Base-by-base conservation (phyloP, 1,140 invertebrate species). In the Caenorhabditis briggsae region DNA sequence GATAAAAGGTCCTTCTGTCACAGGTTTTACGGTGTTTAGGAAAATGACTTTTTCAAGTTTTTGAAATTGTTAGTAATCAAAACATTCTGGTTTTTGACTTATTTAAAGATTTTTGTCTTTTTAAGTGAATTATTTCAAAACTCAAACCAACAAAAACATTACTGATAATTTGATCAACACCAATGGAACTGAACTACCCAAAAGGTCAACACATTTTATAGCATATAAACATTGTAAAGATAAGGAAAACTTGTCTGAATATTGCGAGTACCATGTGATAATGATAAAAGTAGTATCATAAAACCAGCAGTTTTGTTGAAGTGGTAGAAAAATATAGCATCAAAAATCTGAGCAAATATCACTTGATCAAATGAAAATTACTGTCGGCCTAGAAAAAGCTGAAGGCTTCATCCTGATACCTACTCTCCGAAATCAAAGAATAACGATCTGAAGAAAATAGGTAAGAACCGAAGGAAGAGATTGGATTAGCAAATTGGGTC, bases 401-500 rank as follows among this genome's bases (percentile, higher is more conserved):
- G 33, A 33, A 33, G n/a, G n/a, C n/a, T n/a, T n/a, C n/a, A n/a
- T n/a, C n/a, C n/a, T n/a, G n/a, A n/a, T n/a, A 2, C 33, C 33
- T 33, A 33, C 33, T 33, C 33, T 33, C 3, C 59, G 23, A 25
- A 18, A 8, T 20, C 20, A 33, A 61, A 25, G 23, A 25, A 61
- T 61, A 20, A 61, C 25, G 59, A 61, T 25, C 25, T 3, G 12
- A 64, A 33, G 33, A 46, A 41, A 46, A 70, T 46, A n/a, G 43
- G 41, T 70, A 48, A 64, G 61, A 64, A 33, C 2, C 23, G 56
- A 58, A 20, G 59, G 33, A 33, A 25, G 33, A 46, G 41, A 70
- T 70, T 70, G 64, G 64, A 70, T 70, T 70, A 70, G 64, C 64
- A 70, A 70, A 70, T 43, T 70, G 64, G 64, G 64, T 70, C 20